Base-by-base conservation (phyloP, 1,140 invertebrate genomes). In the Eurosta solidaginis region DNA sequence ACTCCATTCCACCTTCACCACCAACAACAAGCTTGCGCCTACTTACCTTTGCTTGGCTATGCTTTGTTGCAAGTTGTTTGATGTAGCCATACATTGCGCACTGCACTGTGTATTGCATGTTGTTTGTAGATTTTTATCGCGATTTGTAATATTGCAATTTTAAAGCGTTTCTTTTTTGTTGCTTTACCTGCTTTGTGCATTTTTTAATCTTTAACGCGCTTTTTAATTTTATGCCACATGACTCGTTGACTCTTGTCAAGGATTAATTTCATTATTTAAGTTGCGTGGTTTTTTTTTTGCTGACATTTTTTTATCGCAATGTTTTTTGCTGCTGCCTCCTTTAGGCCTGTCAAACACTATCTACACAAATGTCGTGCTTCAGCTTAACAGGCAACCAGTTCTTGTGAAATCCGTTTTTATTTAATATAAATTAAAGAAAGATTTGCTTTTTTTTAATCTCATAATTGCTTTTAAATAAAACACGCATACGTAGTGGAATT, bases 241-340 rank as follows among this genome's bases (percentile, higher is more conserved):
- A 40, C 59, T 68, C 20, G 59, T 20, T 27, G 33, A 68, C 59
- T 68, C 59, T 68, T 86, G 85, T 86, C 85, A 86, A 84, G 85
- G 85, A 86, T 86, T 86, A 86, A 86, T 86, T 86, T 86, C 85
- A 86, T 86, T 86, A 86, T 84, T 78, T 76, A 74, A 78, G 42
- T 44, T 50, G 73, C 49, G 52, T 78, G 45, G 49, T 49, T 36
- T 78, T 45, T 73, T 44, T 27, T 6, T 36, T 47, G 33, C 29
- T 54, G 27, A 25, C 6, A 25, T 54, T 50, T 54, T 54, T 10
- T 27, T 3, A 7, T 54, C 27, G 27, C 25, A n/a, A n/a, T n/a
- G n/a, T 29, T 63, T 63, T 63, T 63, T 22, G 20, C 4, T 54
- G 10, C 54, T n/a, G 6, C 20, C 59, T 20, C 22, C 54, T 68